A percentile compares a stretch with the other conserved stretches of the same genome.
Conservation (phyloP, 2,888 invertebrate species). For the Nemurella pictetii region DNA sequence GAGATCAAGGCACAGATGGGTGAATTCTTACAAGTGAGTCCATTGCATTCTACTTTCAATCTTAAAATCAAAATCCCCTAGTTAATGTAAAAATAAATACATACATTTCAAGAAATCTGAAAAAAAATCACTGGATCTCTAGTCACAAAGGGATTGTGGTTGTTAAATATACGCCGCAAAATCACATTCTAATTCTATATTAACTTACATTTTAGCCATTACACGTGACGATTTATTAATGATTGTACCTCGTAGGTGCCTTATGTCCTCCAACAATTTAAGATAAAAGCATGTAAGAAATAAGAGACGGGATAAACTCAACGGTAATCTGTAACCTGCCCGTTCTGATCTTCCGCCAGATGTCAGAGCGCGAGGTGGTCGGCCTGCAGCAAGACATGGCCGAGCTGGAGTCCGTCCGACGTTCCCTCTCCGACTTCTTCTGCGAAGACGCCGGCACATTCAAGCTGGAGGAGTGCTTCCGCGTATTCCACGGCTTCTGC, state of each 20-base stretch:
- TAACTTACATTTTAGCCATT: too few species aligned
- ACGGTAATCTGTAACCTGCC: too few species aligned
- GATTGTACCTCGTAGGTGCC: too few species aligned
- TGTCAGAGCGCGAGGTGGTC: conserved; percentile 77
- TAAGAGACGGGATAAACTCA: too few species aligned
- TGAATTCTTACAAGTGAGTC: conserved; percentile 75
- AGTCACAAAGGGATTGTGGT: too few species aligned
- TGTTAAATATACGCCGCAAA: too few species aligned
- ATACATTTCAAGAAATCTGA: too few species aligned
- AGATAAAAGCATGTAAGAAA: too few species aligned
- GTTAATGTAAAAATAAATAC: neutral
- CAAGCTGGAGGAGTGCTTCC: conserved; percentile 92
- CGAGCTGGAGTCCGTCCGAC: conserved; percentile 78
- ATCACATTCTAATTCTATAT: too few species aligned
- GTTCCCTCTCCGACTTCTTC: conserved; percentile 86
- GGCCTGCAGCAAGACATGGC: conserved; percentile 78
- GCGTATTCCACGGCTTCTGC: conserved; percentile 86
- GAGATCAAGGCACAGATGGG: conserved; percentile 88
- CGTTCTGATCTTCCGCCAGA: conserved; percentile 53
- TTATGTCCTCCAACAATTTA: too few species aligned
- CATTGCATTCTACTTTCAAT: neutral
- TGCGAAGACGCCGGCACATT: conserved; percentile 90
- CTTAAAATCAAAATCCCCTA: neutral
- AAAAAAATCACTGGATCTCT: too few species aligned
- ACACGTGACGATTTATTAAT: too few species aligned